These are phyloP conservation scores for Nyctibius bracteatus DNA, from an alignment of 2,113 vertebrate species.

Conservation along the genomic window DNA sequence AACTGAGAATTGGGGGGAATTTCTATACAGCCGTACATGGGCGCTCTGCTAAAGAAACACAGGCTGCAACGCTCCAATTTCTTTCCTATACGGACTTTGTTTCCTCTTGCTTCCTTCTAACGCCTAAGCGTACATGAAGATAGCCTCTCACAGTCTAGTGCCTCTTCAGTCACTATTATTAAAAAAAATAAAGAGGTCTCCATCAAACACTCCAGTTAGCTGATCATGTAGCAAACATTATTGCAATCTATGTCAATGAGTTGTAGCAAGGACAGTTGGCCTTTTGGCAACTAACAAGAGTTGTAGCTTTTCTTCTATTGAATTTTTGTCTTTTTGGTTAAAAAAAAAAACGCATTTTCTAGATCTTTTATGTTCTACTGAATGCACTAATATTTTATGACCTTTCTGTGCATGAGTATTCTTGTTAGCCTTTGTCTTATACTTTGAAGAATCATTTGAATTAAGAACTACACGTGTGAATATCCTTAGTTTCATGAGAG, in stretches of 20 bases:
- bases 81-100: not conserved
- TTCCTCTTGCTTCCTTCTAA: not conserved
- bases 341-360: not conserved
- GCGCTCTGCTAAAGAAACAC: not conserved
- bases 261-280: not conserved
- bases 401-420: not conserved
- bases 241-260: not conserved
- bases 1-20: not conserved
- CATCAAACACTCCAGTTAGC: not conserved
- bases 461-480: not conserved
- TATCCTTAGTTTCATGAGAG: not conserved
- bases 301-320: not conserved
- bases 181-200: not conserved
- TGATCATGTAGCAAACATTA: not conserved
- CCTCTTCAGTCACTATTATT: not conserved
- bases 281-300: not conserved
- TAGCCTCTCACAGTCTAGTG: not conserved
- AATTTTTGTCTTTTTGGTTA: not conserved
- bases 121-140: not conserved
- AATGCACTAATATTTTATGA: not conserved
- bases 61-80: not conserved
- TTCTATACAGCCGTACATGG: not conserved
- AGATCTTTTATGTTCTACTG: not conserved
- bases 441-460: not conserved
- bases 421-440: not conserved